These are phyloP conservation scores for Linepithema humile DNA, from an alignment of 1,140 invertebrate species.

Conservation along the genomic window DNA sequence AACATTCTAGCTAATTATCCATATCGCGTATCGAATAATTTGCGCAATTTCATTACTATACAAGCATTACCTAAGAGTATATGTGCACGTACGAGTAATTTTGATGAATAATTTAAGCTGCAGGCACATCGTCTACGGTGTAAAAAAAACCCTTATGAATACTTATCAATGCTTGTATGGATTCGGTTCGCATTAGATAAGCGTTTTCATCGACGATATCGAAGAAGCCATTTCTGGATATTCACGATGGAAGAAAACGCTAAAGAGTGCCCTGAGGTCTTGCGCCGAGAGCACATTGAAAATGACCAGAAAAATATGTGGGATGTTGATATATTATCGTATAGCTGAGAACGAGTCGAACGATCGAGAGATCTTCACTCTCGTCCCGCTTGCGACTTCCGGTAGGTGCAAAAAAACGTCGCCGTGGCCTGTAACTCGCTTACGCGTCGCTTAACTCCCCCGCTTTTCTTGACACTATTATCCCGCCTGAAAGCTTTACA, in stretches of 20 bases:
- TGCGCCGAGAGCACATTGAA: background rate
- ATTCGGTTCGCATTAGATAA: no score
- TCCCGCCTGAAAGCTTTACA: conserved; percentile 34
- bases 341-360: background rate
- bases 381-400: background rate
- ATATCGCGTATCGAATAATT: conserved; percentile 19
- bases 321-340: conserved; percentile 15
- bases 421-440: conserved; percentile 7
- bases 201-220: background rate
- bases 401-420: conserved; percentile 13
- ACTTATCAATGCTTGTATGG: background rate
- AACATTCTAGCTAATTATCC: background rate
- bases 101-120: no score
- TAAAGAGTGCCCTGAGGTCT: background rate
- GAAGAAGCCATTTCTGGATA: background rate
- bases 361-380: background rate
- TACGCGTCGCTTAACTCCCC: conserved; percentile 25
- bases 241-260: background rate
- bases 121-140: background rate
- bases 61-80: background rate
- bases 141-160: background rate
- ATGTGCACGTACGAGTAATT: background rate
- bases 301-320: conserved; percentile 12
- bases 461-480: conserved; percentile 33
- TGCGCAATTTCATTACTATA: background rate